Evolutionary conservation across 2,797 vertebrate genomes (phyloP).

Genomic region (Hybognathus amarus): DNA sequence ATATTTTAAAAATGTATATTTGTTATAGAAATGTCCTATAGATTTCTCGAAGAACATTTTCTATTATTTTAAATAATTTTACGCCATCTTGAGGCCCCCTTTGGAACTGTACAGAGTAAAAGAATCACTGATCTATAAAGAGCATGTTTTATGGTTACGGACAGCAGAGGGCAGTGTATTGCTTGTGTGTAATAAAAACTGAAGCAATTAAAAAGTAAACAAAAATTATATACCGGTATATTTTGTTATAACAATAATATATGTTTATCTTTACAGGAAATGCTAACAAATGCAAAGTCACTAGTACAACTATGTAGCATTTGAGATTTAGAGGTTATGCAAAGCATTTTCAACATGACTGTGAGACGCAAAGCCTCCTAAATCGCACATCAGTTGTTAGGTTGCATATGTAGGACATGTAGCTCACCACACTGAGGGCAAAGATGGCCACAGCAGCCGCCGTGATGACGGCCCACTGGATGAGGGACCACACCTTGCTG

Average conservation of each 20-base stretch:
- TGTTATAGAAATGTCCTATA: background rate
- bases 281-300: background rate
- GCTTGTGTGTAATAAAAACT: background rate
- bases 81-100: background rate
- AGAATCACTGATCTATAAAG: background rate
- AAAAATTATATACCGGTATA: too few species aligned
- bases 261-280: background rate
- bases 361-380: background rate
- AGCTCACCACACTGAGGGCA: slow-evolving; percentile 80
- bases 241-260: background rate
- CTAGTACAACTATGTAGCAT: background rate
- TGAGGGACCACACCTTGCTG: slow-evolving; percentile 73
- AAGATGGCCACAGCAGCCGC: slow-evolving; percentile 73
- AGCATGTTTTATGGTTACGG: background rate
- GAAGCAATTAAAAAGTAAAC: background rate
- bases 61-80: background rate
- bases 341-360: background rate
- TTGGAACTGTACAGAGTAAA: background rate
- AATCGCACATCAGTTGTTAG: background rate
- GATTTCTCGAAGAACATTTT: background rate
- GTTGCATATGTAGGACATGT: background rate
- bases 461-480: slow-evolving; percentile 73
- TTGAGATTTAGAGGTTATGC: background rate
- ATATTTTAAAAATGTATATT: background rate
- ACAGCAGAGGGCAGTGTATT: slow-evolving; percentile 27